These are phyloP conservation scores for Falco peregrinus DNA, from an alignment of 2,797 vertebrate genomes.

Conservation along the genomic window DNA sequence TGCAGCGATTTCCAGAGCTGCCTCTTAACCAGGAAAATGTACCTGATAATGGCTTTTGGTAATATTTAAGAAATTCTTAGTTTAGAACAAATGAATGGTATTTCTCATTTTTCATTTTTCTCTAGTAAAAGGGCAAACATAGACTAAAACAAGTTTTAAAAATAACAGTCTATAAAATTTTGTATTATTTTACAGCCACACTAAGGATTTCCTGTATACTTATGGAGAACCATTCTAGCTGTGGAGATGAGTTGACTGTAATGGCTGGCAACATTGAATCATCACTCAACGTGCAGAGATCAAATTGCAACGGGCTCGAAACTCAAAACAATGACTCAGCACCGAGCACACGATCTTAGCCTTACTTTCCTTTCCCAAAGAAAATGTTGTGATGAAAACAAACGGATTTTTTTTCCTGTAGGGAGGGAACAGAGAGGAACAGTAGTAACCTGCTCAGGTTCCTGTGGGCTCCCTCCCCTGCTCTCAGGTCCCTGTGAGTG, in stretches of 20 bases:
- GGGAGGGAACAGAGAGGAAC: not conserved
- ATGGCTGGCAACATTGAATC: not conserved
- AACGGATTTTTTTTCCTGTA: not conserved
- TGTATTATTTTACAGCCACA: not conserved
- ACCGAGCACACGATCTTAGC: not conserved
- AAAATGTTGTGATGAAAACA: not conserved
- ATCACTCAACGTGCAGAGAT: not conserved
- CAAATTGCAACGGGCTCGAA: not conserved
- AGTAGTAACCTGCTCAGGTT: not conserved
- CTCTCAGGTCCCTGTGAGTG: not conserved
- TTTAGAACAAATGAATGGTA: not conserved
- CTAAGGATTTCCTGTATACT: not conserved
- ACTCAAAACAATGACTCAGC: conserved; percentile 48
- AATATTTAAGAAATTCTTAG: not conserved
- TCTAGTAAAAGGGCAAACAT: not conserved
- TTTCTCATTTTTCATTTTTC: not conserved
- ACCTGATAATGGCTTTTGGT: not conserved
- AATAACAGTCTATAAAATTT: not conserved
- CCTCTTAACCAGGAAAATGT: not conserved
- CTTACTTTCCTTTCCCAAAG: not conserved
- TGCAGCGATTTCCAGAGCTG: conserved; percentile 10
- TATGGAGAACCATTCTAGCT: not conserved
- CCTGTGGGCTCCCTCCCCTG: not conserved
- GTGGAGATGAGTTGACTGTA: not conserved
- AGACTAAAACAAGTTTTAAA: not conserved